Evolutionary conservation across 2,888 invertebrate species (phyloP), one percentile per base, ranked within the genome.

Genomic region (Sminthurides aquaticus): DNA sequence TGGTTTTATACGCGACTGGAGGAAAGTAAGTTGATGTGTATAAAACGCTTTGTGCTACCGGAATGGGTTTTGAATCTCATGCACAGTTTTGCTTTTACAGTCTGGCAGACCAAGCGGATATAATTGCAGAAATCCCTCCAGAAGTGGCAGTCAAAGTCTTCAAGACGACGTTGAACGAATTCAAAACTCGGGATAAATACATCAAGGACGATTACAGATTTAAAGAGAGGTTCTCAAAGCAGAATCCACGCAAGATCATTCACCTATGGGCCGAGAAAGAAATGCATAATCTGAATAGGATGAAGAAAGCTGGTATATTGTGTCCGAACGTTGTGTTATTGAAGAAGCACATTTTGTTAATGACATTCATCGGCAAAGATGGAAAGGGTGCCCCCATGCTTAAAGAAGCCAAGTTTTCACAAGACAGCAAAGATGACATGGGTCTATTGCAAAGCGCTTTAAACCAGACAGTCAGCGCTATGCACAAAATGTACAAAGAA

Each of bases 231-330:
- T 80, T 80, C 74, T 79, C 80, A 52, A 82, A 81, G 71, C 79
- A 79, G 71, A 83, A 83, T 74, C 81, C 84, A 0, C 76, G 84
- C 49, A 82, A 83, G 74, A 79, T 84, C 57, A 81, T 85, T 71
- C 80, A 80, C 70, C 77, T 84, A 64, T 85, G 85, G 85, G 84
- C 84, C 0, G 83, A 84, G 76, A 84, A 84, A 75, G 85, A 85
- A 76, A 79, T 80, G 75, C 79, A 82, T 71, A 85, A 85, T 75
- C 76, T 85, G 26, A 78, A 77, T 52, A 78, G 82, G 65, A 80
- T 84, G 77, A 75, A 76, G 48, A 78, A 79, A 58, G 78, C 78
- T 57, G 75, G 73, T 18, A 75, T 76, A 28, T 69, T 72, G 1
- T 76, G 84, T 73, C 85, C 85, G 1, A 76, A 77, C 22, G 83